phyloP scores from a whole-genome alignment of 2,888 invertebrate genomes.

The Sminthurinus aureus region DNA sequence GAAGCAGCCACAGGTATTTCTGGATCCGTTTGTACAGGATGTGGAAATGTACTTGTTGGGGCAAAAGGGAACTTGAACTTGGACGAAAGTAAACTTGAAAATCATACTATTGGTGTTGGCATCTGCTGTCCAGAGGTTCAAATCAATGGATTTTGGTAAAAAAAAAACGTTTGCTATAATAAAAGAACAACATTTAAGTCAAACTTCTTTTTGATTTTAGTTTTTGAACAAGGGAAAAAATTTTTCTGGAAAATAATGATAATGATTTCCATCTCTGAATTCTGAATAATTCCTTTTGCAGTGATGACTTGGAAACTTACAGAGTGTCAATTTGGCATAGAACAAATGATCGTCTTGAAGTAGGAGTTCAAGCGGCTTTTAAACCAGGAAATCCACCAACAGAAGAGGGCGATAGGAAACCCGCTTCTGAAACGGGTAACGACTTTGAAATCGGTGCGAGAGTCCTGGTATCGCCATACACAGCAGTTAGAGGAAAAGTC shows the following conservation, averaged over 20 bases:
- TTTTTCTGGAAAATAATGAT: too few relatives aligned
- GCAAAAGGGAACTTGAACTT: conserved; percentile 6
- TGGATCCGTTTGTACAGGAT: conserved; percentile 11
- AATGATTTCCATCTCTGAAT: too few relatives aligned
- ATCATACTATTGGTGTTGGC: background rate
- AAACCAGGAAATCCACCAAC: conserved; percentile 15
- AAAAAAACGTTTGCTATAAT: background rate
- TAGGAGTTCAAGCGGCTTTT: conserved; percentile 4
- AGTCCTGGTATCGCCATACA: conserved; percentile 1
- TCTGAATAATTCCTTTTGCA: background rate
- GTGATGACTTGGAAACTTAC: conserved; percentile 23
- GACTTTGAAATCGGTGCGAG: conserved; percentile 14
- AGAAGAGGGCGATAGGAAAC: background rate
- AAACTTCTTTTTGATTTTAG: background rate
- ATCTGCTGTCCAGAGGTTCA: background rate
- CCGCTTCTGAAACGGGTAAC: background rate
- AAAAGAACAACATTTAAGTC: background rate
- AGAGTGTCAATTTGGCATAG: conserved; percentile 18
- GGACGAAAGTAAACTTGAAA: background rate
- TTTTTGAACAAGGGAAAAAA: too few relatives aligned
- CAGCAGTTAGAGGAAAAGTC: conserved; percentile 13
- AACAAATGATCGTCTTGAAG: conserved; percentile 22
- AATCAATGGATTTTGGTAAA: conserved; percentile 9
- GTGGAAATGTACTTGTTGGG: background rate
- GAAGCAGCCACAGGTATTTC: background rate